Evolutionary conservation across 2,888 invertebrate genomes (phyloP), one percentile per base, ranked within the genome.

Genomic region (Synergus japonicus): DNA sequence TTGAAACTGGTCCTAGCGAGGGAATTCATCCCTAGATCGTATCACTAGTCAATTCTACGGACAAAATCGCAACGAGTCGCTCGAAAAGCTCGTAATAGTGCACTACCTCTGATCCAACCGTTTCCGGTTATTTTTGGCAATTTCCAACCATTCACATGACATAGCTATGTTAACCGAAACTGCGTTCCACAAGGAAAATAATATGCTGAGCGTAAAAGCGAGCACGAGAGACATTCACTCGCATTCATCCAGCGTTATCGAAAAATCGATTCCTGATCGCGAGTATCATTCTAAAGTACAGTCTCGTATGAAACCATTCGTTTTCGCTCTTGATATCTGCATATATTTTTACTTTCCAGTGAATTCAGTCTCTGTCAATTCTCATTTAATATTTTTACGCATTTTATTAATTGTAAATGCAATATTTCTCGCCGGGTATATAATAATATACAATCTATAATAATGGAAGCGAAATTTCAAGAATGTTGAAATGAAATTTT

Each of bases 61-160:
- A 64, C 13, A 37, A 63, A 76, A 63, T 76, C n/a, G 29, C 49
- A 54, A 77, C 37, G 65, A 65, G 46, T 46, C 8, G 18, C 58
- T 44, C 9, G 44, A 29, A 67, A 58, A 63, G 69, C 43, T 41
- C 44, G 43, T 67, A 60, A 67, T 58, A 54, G 64, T 54, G 66
- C 49, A n/a, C 22, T 78, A 73, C 76, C 29, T 10, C 76, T 65
- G 41, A 37, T 29, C 80, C 81, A 67, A 86, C 83, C 84, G 86
- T 85, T 87, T 88, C 87, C 87, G 87, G 86, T 83, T 86, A 88
- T 88, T 89, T 88, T 89, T 88, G 86, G 85, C 87, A 89, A 89
- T 89, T 88, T 88, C 85, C 83, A 82, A 81, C 86, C 82, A 86
- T 87, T 87, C 86, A 87, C 79, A 77, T 81, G 76, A 65, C 78